Evolutionary conservation across 2,797 vertebrate species (phyloP), one percentile per base, ranked within the genome.

Genomic region (Anguilla megastoma): DNA sequence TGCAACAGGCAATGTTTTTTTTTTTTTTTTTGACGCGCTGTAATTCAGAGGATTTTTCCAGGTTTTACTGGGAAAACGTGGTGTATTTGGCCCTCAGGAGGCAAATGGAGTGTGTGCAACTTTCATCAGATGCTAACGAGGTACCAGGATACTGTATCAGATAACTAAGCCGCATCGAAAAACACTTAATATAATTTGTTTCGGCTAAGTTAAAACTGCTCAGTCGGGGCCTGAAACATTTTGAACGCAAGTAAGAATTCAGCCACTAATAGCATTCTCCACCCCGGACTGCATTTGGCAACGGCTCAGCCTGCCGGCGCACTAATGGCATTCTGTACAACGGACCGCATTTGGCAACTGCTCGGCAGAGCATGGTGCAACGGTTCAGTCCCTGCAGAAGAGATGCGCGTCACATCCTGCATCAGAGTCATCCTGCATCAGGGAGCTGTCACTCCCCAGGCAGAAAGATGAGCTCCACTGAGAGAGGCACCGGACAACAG

Each of bases 21-120:
- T 87, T 79, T 12, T 16, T 14, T 16, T 8, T 52, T 12, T 52
- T 54, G 52, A 69, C 84, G 48, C 84, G 80, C 79, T 52, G n/a
- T 36, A 41, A 66, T 79, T 48, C 56, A 69, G 86, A 87, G 50
- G 33, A 58, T 85, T 76, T 88, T 60, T 27, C 60, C 33, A n/a
- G 60, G 4, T 87, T 48, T 71, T 0, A 36, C 50, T 58, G 56
- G 71, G 30, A 83, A 86, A 86, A 58, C 36, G 3, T 3, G 30
- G 41, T 30, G 24, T 71, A 48, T 7, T 52, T 85, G 24, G 6
- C 41, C 18, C 45, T 18, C 16, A 21, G 52, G 54, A 30, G 48
- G 18, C 2, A n/a, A 58, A 41, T 80, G 86, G 21, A 56, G 27
- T 9, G 27, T 33, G 12, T 7, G 79, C 50, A 16, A 58, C 87